phyloP scores from a whole-genome alignment of 2,113 vertebrate species.

The Mionectes macconnelli region DNA sequence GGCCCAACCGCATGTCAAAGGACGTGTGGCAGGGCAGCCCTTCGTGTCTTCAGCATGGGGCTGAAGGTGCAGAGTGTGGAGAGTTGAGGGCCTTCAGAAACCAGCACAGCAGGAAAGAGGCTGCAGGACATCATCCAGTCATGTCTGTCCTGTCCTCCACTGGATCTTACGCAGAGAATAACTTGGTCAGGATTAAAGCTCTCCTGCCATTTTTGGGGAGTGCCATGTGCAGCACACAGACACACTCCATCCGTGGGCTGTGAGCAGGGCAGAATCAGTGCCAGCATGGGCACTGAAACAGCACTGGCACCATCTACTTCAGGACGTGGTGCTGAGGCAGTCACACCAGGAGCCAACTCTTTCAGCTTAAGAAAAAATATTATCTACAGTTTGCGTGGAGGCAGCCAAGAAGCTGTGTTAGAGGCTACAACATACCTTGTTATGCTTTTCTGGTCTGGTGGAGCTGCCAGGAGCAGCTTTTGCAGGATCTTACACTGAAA shows the following conservation, averaged over 20 bases:
- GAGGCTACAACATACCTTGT: neutral
- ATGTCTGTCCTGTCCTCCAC: neutral
- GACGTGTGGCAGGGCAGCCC: neutral
- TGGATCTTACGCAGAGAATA: neutral
- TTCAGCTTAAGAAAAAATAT: neutral
- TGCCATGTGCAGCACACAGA: rapidly evolving
- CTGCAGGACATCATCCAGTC: neutral
- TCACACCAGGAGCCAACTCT: neutral
- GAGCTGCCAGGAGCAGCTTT: neutral
- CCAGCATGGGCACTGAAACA: neutral
- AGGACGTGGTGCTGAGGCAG: neutral
- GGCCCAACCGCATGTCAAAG: neutral
- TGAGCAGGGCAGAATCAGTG: rapidly evolving
- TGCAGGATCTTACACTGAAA: neutral
- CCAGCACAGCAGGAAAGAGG: neutral
- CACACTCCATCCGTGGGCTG: neutral
- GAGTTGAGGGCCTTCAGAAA: neutral
- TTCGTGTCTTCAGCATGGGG: neutral
- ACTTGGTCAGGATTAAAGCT: neutral
- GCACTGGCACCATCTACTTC: neutral
- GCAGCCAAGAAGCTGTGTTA: neutral
- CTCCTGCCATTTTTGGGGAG: neutral
- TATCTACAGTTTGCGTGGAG: neutral
- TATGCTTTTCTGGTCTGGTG: neutral
- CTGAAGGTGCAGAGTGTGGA: rapidly evolving